phyloP scores from a whole-genome alignment of 2,797 vertebrate species.

The Ptychadena robeensis region DNA sequence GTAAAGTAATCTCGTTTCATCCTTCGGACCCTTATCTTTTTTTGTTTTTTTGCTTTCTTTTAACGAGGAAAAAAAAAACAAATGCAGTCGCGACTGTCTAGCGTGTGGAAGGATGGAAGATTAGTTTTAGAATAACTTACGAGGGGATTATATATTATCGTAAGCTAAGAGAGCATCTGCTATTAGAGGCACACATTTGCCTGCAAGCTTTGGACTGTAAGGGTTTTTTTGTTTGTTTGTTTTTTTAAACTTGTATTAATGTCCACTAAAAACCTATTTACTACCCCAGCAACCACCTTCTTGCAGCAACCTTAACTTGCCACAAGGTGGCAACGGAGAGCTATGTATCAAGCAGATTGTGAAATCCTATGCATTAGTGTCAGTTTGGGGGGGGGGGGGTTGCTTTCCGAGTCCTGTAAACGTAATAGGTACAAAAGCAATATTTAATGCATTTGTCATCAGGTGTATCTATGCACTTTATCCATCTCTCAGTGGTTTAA shows the following conservation, averaged over 20 bases:
- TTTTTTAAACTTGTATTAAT: neutral
- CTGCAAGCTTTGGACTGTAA: conserved; percentile 4
- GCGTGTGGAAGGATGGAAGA: neutral
- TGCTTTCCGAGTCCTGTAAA: neutral
- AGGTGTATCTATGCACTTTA: conserved; percentile 27
- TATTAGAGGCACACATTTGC: conserved; percentile 6
- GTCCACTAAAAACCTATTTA: neutral
- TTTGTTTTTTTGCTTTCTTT: conserved; percentile 21
- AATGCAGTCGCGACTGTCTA: neutral
- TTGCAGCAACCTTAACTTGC: neutral
- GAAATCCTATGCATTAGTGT: neutral
- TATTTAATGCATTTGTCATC: neutral
- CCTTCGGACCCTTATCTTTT: neutral
- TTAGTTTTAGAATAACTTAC: neutral
- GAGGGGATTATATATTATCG: neutral
- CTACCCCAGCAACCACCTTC: neutral
- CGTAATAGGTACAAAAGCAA: neutral
- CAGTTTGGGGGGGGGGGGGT: too few species aligned
- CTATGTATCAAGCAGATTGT: conserved; percentile 33
- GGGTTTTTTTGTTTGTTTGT: neutral
- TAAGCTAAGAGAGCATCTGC: neutral
- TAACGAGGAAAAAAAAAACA: neutral
- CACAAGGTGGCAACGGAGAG: conserved; percentile 22
- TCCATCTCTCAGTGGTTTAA: neutral
- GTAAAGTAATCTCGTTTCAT: neutral